Conservation (phyloP, 2,113 vertebrate species). For the Ochotona princeps region DNA sequence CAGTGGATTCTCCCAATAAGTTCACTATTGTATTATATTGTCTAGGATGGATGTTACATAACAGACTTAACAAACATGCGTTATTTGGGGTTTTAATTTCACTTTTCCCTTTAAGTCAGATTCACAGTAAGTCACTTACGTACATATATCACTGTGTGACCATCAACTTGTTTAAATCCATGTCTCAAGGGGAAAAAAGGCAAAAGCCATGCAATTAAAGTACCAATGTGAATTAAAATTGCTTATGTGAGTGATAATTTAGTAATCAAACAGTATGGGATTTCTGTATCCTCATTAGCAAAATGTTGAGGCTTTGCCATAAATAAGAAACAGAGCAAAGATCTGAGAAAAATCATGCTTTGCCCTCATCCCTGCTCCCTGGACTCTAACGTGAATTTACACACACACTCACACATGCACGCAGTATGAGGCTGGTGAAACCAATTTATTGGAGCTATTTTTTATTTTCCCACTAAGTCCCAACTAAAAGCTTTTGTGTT, state of each 20-base stretch:
- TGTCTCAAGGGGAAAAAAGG: background rate
- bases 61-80: background rate
- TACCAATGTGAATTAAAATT: background rate
- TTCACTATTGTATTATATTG: background rate
- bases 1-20: conserved; percentile 7
- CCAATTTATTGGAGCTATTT: conserved; percentile 42
- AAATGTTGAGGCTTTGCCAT: background rate
- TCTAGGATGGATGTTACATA: background rate
- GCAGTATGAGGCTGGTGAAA: background rate
- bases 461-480: conserved; percentile 21
- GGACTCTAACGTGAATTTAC: background rate
- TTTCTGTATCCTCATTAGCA: conserved; percentile 22
- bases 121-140: background rate
- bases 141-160: background rate
- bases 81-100: background rate
- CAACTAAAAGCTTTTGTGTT: conserved; percentile 67
- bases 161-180: conserved; percentile 38
- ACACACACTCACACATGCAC: background rate
- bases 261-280: background rate
- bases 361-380: background rate
- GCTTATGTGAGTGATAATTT: background rate
- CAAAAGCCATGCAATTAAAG: background rate
- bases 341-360: conserved; percentile 4
- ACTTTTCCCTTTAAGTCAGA: background rate
- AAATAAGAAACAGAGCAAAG: background rate